Evolutionary conservation across 2,113 vertebrate genomes (phyloP).

Genomic region (Xenus cinereus): DNA sequence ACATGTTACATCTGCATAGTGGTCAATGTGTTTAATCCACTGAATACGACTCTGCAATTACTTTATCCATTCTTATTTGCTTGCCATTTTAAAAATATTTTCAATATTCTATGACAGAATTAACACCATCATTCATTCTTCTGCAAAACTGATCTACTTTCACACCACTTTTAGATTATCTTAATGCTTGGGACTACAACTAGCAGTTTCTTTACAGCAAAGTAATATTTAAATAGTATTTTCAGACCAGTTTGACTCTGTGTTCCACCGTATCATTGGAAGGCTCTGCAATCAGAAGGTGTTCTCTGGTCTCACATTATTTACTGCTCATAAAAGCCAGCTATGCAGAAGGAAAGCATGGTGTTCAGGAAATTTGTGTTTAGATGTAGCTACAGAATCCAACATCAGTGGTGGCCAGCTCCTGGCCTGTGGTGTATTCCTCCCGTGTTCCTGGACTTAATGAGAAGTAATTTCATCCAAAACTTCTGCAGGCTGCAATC

Average conservation of each 20-base stretch:
- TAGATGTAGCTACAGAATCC: not conserved
- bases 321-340: not conserved
- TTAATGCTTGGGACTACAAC: not conserved
- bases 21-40: not conserved
- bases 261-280: not conserved
- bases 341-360: not conserved
- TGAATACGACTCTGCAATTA: not conserved
- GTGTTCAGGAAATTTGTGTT: not conserved
- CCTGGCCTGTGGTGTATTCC: not conserved
- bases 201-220: not conserved
- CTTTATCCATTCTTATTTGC: not conserved
- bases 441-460: not conserved
- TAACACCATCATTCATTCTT: not conserved
- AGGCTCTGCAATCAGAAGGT: not conserved
- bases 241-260: not conserved
- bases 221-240: not conserved
- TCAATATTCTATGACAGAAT: not conserved
- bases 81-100: not conserved
- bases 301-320: not conserved
- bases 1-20: not conserved
- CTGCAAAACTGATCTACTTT: not conserved
- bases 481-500: not conserved
- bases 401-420: not conserved
- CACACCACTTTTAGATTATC: not conserved
- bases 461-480: not conserved